Evolutionary conservation across 2,797 vertebrate genomes (phyloP).

Genomic region (Pseudopleuronectes americanus): DNA sequence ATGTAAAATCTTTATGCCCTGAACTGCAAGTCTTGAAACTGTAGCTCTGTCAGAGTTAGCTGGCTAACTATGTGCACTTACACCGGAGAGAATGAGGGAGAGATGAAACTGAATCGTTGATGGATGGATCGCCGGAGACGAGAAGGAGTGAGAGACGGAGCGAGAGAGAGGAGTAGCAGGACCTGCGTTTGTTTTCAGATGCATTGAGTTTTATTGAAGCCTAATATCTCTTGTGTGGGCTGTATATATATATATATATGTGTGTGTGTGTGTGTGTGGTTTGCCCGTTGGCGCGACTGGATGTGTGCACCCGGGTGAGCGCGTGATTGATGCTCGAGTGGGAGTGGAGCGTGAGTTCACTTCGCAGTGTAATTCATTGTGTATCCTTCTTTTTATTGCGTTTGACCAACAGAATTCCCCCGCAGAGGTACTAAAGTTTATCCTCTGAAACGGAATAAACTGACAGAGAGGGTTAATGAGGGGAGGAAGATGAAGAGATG

Average conservation of each 20-base stretch:
- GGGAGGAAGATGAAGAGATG: slow-evolving; percentile 49
- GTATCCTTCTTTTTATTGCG: slow-evolving; percentile 55
- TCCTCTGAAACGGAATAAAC: slow-evolving; percentile 55
- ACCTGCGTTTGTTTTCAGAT: slow-evolving; percentile 47
- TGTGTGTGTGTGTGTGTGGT: not conserved
- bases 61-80: not conserved
- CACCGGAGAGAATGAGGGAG: not conserved
- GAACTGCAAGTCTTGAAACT: not conserved
- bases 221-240: slow-evolving; percentile 11
- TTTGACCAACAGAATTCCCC: slow-evolving; percentile 55
- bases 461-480: slow-evolving; percentile 59
- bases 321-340: slow-evolving; percentile 51
- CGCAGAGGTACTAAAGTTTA: slow-evolving; percentile 63
- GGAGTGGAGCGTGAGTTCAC: slow-evolving; percentile 44
- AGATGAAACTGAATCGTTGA: slow-evolving; percentile 13
- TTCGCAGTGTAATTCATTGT: slow-evolving; percentile 60
- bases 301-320: not conserved
- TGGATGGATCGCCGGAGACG: not conserved
- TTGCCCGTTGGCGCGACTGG: not conserved
- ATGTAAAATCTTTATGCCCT: not conserved
- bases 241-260: too few relatives aligned
- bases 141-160: slow-evolving; percentile 5
- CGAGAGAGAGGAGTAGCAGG: not conserved
- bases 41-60: slow-evolving; percentile 2
- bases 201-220: slow-evolving; percentile 32